A percentile compares a stretch with the other conserved stretches of the same genome.
Evolutionary conservation across 2,888 invertebrate species (phyloP).

Genomic region (Chrysomela aeneicollis): DNA sequence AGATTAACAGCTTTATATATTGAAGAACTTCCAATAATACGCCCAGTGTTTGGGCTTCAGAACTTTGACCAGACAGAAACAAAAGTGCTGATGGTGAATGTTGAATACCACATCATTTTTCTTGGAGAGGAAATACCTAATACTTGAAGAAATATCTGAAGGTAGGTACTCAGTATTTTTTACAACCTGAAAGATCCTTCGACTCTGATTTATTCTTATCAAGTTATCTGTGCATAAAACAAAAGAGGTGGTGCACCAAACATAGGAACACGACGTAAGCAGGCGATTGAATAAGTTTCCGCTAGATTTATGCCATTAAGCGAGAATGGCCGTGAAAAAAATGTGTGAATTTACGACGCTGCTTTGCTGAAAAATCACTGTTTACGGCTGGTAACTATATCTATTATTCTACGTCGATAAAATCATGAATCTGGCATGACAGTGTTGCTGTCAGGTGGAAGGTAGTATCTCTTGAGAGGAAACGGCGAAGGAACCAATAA

Average conservation of each 20-base stretch:
- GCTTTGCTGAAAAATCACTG: background rate
- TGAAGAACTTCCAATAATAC: too few species aligned
- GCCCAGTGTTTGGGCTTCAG: too few species aligned
- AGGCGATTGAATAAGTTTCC: slow-evolving; percentile 42
- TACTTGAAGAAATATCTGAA: too few species aligned
- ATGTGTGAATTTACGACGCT: slow-evolving; percentile 3
- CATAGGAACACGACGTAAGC: slow-evolving; percentile 40
- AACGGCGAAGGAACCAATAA: background rate
- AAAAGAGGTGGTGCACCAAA: slow-evolving; percentile 45
- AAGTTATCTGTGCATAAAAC: slow-evolving; percentile 43
- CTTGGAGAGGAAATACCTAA: too few species aligned
- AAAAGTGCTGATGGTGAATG: too few species aligned
- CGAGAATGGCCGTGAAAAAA: slow-evolving; percentile 31
- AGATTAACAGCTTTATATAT: too few species aligned
- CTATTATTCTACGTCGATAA: background rate
- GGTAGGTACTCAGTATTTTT: too few species aligned
- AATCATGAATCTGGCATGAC: background rate
- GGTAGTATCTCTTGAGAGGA: background rate
- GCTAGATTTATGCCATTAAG: slow-evolving; percentile 38
- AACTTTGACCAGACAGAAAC: too few species aligned
- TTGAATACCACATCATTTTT: too few species aligned
- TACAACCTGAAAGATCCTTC: too few species aligned
- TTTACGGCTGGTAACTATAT: background rate
- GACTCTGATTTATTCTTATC: slow-evolving; percentile 37
- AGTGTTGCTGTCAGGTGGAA: background rate